Percentiles rank a stretch among this genome's conserved stretches.
phyloP scores from a whole-genome alignment of 2,888 invertebrate species.

The Cataglyphis cursor region DNA sequence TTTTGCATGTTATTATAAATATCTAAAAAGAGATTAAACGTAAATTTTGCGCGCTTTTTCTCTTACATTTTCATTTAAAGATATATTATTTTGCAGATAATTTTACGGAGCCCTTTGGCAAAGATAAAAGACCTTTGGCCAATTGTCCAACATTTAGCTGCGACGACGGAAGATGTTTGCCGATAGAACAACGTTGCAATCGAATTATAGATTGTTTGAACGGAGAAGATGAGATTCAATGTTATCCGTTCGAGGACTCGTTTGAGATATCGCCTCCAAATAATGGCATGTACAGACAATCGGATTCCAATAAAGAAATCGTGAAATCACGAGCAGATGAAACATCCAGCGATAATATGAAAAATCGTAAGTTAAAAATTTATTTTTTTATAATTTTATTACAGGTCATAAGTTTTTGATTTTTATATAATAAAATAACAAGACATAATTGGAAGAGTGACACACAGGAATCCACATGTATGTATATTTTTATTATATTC shows the following conservation, averaged over 20 bases:
- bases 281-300: background rate
- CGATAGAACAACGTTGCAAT: constrained; percentile 90
- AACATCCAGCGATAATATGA: background rate
- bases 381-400: background rate
- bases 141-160: constrained; percentile 93
- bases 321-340: background rate
- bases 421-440: constrained; percentile 1
- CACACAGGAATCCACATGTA: background rate
- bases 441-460: background rate
- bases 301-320: background rate
- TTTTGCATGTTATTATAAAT: background rate
- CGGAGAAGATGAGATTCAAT: constrained; percentile 93
- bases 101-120: too few relatives aligned
- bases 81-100: constrained; percentile 13
- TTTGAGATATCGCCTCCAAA: background rate
- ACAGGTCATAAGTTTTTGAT: background rate
- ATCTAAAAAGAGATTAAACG: background rate
- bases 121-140: constrained; percentile 87
- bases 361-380: constrained; percentile 13
- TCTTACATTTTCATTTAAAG: background rate
- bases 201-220: constrained; percentile 92
- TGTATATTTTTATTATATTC: background rate
- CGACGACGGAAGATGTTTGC: constrained; percentile 90
- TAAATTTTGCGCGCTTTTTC: background rate
- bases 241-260: constrained; percentile 82